Conservation (phyloP, 2,888 invertebrate species). For the Helleia helle region DNA sequence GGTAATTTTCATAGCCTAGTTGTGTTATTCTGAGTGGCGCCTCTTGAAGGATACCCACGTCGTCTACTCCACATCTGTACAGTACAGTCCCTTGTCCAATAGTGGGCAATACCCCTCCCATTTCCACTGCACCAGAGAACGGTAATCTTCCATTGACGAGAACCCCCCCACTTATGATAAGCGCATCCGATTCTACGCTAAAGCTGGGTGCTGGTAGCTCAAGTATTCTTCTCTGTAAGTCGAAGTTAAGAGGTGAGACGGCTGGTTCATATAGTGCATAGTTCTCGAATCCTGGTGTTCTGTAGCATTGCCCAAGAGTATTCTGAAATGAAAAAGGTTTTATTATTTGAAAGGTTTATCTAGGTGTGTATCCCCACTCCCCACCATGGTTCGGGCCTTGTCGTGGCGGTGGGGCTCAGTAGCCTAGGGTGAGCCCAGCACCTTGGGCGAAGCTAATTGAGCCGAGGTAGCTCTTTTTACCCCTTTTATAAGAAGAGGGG, state of each 20-base stretch:
- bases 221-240: not conserved
- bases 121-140: conserved; percentile 31
- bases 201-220: conserved; percentile 20
- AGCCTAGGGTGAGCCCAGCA: too few species aligned
- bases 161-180: conserved; percentile 29
- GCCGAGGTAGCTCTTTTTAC: too few species aligned
- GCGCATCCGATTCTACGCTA: conserved; percentile 26
- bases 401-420: too few species aligned
- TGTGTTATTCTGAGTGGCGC: too few species aligned
- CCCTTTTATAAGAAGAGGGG: too few species aligned
- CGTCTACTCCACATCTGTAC: conserved; percentile 18
- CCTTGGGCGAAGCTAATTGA: too few species aligned
- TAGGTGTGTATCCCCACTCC: too few species aligned
- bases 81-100: conserved; percentile 26
- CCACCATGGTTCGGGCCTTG: too few species aligned
- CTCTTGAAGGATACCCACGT: conserved; percentile 17
- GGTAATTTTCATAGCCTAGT: too few species aligned
- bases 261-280: too few species aligned
- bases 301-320: not conserved
- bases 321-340: not conserved
- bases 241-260: not conserved
- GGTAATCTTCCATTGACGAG: conserved; percentile 31
- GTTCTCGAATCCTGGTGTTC: not conserved
- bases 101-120: conserved; percentile 30
- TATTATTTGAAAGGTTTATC: too few species aligned